Base-by-base conservation (phyloP, 2,888 invertebrate genomes). In the Pachydiplax longipennis region DNA sequence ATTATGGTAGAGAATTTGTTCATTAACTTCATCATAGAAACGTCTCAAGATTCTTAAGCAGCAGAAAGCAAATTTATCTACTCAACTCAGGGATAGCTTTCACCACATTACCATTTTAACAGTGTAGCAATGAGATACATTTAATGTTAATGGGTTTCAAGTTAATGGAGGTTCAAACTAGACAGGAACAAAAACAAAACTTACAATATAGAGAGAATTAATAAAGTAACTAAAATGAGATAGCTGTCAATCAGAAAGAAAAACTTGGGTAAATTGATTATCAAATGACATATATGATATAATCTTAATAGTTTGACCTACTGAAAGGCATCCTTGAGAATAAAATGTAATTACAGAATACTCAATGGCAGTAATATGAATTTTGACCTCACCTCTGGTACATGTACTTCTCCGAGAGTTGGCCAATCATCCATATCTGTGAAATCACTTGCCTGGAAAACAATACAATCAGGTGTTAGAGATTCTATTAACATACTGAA, bases 341-440 rank as follows among this genome's bases (percentile, higher is more conserved):
- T n/a, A 25, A 58, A 18, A 6, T 15, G 1, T 31, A 2, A 90
- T 40, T 22, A 15, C 2, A 90, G 1, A 15, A 37, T 31, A 40
- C 40, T 81, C 35, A 13, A 3, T 4, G 15, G 1, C 15, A 53
- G 53, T 18, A 53, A 53, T 0, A 53, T 3, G 48, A 18, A 5
- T 53, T 15, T 53, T 2, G 15, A 95, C 95, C 94, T 94, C 94
- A 93, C 95, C 95, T 94, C 95, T 37, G 90, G 91, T n/a, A 91
- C 91, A 44, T 92, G 91, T 25, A 94, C 95, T 93, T 96, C 96
- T 92, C 97, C 97, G 92, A 98, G 95, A 92, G 98, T 96, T 92
- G 99, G 98, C 98, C 98, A 99, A 94, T 98, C 98, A 92, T 97
- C 97, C 93, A 97, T 97, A 94, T 98, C 97, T 92, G 97, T 96